phyloP scores from a whole-genome alignment of 2,888 invertebrate genomes.

The Leptinotarsa tumamoca region DNA sequence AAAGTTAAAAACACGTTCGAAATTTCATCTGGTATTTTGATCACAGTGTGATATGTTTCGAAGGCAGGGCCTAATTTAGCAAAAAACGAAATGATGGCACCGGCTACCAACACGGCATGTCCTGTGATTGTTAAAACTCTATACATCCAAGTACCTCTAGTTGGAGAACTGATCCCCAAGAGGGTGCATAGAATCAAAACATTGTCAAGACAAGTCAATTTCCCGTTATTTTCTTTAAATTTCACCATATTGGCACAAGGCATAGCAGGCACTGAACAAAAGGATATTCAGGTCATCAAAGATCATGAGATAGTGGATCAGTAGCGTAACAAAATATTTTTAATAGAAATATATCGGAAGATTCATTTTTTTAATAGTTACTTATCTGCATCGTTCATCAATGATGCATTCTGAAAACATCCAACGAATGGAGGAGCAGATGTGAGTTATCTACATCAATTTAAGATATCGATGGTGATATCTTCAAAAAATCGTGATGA shows the following conservation, averaged over 20 bases:
- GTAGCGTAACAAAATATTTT: not conserved
- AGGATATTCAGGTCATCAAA: not conserved
- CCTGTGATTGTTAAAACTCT: not conserved
- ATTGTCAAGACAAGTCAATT: not conserved
- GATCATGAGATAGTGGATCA: not conserved
- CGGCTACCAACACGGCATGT: not conserved
- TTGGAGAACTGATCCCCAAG: not conserved
- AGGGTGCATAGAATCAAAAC: not conserved
- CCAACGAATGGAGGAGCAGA: no score
- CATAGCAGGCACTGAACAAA: not conserved
- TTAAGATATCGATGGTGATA: no score
- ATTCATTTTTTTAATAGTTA: not conserved
- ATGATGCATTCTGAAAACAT: no score
- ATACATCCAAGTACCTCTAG: not conserved
- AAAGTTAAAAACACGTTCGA: constrained; percentile 23
- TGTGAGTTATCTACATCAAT: no score
- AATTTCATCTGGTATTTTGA: constrained; percentile 24
- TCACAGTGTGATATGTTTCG: not conserved
- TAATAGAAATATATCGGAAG: not conserved
- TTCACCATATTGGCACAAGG: not conserved
- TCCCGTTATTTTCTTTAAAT: not conserved
- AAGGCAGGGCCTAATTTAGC: constrained; percentile 10
- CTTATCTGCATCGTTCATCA: no score
- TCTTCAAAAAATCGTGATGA: no score
- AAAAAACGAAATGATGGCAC: constrained; percentile 3